Evolutionary conservation across 2,113 vertebrate genomes (phyloP), one percentile per base, ranked within the genome.

Genomic region (Coreoperca whiteheadi): DNA sequence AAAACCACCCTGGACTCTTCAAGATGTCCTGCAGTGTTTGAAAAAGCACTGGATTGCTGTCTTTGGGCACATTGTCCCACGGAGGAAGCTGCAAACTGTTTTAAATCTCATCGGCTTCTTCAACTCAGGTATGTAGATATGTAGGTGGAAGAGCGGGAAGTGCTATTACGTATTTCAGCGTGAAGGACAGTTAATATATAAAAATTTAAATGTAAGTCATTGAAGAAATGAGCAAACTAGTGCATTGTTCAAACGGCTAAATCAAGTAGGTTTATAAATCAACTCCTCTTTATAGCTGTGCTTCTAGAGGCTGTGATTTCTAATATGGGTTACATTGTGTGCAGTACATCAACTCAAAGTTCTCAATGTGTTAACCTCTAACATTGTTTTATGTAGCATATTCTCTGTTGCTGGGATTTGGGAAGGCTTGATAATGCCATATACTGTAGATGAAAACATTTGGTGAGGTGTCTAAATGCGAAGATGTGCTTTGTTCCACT

Each of bases 31-130:
- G 65, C 93, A 94, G 39, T 99, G 98, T 91, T 95, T 97, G 2
- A 96, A 93, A 88, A 99, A 97, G 79, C 98, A 99, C 87, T 99
- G 97, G 97, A 67, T 97, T 68, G 97, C 98, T 88, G 97, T 99
- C 18, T 99, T 99, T 94, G 97, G 98, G 72, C 88, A 89, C 14
- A 28, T 98, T 61, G 93, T 97, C 87, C 94, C 95, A 66, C 96
- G 97, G 46, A 91, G 48, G 23, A 94, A 96, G 16, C 90, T 94
- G 72, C 80, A 96, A 84, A 94, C 89, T 2, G 66, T 98, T 89
- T 92, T 95, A 68, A 94, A 83, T 85, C 94, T 99, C 28, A 93
- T 94, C 28, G 41, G 93, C 46, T 95, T 94, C 89, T 91, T 99
- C 20, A 93, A 59, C 91, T 94, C 94, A 94, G 96, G 97, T 99